Conservation (phyloP, 2,888 invertebrate genomes). For the Celastrina argiolus region DNA sequence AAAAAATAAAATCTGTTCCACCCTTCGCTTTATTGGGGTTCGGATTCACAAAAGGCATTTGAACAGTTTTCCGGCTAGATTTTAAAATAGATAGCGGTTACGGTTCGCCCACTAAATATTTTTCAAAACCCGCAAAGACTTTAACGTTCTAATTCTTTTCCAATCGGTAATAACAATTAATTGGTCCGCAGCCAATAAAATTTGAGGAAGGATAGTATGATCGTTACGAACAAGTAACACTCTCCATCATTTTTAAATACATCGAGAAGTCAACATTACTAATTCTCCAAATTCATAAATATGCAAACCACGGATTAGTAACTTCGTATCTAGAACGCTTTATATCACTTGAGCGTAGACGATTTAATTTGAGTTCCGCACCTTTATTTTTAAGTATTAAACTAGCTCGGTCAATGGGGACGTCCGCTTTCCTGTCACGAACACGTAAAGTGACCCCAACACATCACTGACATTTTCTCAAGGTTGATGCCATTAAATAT, state of each 20-base stretch:
- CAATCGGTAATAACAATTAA: not conserved
- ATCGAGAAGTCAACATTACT: no score
- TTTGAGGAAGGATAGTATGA: no score
- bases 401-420: slow-evolving; percentile 53
- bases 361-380: slow-evolving; percentile 41
- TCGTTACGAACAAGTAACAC: no score
- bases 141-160: not conserved
- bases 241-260: not conserved
- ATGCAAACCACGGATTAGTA: not conserved
- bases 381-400: slow-evolving; percentile 58
- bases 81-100: slow-evolving; percentile 16
- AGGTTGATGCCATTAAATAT: slow-evolving; percentile 8
- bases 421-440: slow-evolving; percentile 62
- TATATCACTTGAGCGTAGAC: not conserved
- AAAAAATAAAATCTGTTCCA: slow-evolving; percentile 28
- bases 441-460: slow-evolving; percentile 38
- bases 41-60: slow-evolving; percentile 23
- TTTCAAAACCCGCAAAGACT: not conserved
- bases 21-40: slow-evolving; percentile 25
- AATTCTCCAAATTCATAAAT: no score
- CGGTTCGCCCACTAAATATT: slow-evolving; percentile 1
- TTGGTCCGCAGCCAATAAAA: not conserved
- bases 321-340: not conserved
- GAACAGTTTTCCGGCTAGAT: slow-evolving; percentile 19
- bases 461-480: slow-evolving; percentile 25